Conservation (phyloP, 2,888 invertebrate genomes). For the Alviniconcha strummeri region DNA sequence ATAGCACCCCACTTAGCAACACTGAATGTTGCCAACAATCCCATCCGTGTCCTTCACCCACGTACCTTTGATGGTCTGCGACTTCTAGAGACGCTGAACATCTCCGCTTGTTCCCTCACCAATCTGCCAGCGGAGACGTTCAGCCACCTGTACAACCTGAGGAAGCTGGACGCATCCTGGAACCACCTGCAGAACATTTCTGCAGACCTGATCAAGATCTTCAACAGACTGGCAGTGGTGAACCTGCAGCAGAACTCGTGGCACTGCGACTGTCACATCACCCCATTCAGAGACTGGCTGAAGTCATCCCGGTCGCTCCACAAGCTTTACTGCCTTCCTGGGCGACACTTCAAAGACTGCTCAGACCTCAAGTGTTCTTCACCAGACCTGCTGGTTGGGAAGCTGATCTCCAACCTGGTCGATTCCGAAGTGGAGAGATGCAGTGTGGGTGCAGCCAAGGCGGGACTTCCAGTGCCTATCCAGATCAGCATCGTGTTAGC, state of each 20-base stretch:
- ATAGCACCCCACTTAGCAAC: constrained; percentile 49
- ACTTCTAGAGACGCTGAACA: constrained; percentile 53
- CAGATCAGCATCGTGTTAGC: constrained; percentile 46
- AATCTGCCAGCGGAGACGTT: constrained; percentile 47
- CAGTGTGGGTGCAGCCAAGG: constrained; percentile 39
- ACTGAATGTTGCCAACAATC: constrained; percentile 55
- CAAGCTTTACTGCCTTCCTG: constrained; percentile 43
- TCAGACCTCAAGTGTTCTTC: constrained; percentile 47
- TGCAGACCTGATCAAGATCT: constrained; percentile 42
- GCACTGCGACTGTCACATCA: constrained; percentile 63
- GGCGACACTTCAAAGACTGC: constrained; percentile 43
- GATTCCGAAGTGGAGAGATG: constrained; percentile 44
- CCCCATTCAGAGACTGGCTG: constrained; percentile 57
- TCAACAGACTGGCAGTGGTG: constrained; percentile 44
- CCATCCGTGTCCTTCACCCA: constrained; percentile 46
- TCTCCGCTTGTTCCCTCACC: constrained; percentile 55
- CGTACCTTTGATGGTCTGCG: constrained; percentile 52
- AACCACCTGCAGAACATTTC: constrained; percentile 56
- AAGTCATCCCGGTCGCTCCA: constrained; percentile 31
- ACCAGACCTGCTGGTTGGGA: constrained; percentile 44
- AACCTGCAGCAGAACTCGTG: constrained; percentile 57
- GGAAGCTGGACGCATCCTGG: constrained; percentile 57
- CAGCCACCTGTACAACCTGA: constrained; percentile 44
- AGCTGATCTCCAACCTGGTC: constrained; percentile 43
- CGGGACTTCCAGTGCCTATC: constrained; percentile 38